Evolutionary conservation across 2,113 vertebrate species (phyloP), one percentile per base, ranked within the genome.

Genomic region (Ictalurus punctatus): DNA sequence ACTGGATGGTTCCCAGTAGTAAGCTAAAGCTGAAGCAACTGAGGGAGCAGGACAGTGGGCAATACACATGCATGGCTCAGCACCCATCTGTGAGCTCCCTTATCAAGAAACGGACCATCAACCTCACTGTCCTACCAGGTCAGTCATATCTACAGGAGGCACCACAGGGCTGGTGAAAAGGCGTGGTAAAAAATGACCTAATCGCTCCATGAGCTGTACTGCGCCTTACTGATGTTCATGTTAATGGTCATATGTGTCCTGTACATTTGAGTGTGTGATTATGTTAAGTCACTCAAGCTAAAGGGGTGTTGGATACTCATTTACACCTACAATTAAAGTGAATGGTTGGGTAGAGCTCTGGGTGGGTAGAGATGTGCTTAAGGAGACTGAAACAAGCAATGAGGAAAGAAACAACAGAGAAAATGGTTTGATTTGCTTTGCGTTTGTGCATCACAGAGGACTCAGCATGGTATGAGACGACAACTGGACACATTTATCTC

Each of bases 1-100:
- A 95, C 92, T 96, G 95, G 95, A 90, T 96, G 25, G 67, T 94
- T 91, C 92, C 94, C 1, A 94, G 93, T 52, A 89, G 91, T 3
- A 91, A 81, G 30, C 92, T 96, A 89, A 94, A 85, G 27, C 90
- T 96, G 91, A 90, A 48, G 84, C 92, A 94, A 52, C 87, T 95
- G 91, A 91, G 13, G 0, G 67, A 30, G 0, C 3, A 30, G 44
- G 94, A 95, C 83, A 92, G 81, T 44, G 96, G 96, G 30, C 74
- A 71, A 87, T 96, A 96, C 94, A 95, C 94, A 6, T 96, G 96
- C 92, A 80, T 63, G 0, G 95, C 92, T 37, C 13, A 92, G 67
- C 94, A 95, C 89, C 95, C 94, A 48, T 78, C 91, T 19, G 87
- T 95, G 54, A 76, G 81, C 52, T 89, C 91, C 0, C 94, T 96